phyloP scores from a whole-genome alignment of 2,797 vertebrate species.

The Characodon lateralis region DNA sequence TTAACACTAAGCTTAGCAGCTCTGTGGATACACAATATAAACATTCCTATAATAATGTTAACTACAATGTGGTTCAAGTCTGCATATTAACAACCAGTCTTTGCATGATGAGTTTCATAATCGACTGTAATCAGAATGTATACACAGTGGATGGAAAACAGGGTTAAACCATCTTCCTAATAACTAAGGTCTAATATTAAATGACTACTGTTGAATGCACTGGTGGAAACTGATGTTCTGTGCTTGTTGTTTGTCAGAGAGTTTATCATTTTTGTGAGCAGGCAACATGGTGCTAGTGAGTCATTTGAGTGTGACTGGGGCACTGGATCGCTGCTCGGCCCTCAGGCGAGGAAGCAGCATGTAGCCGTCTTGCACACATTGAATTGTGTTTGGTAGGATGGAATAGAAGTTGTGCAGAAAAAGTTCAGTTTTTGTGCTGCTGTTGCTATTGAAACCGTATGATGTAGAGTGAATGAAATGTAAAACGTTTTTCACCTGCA shows the following conservation, averaged over 20 bases:
- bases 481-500: background rate
- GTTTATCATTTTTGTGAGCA: constrained; percentile 43
- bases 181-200: background rate
- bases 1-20: background rate
- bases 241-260: constrained; percentile 23
- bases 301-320: constrained; percentile 50
- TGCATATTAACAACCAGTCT: background rate
- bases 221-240: constrained; percentile 11
- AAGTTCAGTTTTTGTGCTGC: background rate
- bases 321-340: constrained; percentile 52
- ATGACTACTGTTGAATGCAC: constrained; percentile 1
- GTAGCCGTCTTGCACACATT: constrained; percentile 20
- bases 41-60: background rate
- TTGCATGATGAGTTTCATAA: background rate
- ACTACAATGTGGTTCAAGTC: constrained; percentile 2
- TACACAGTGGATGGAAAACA: background rate
- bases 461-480: too few species aligned
- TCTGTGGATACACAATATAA: background rate
- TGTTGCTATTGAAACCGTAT: too few species aligned
- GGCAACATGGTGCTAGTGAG: constrained; percentile 32
- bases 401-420: background rate
- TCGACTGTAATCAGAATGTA: background rate
- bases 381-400: constrained; percentile 16
- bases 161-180: background rate
- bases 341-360: constrained; percentile 33